Base-by-base conservation (phyloP, 2,888 invertebrate genomes). In the Belgica antarctica region DNA sequence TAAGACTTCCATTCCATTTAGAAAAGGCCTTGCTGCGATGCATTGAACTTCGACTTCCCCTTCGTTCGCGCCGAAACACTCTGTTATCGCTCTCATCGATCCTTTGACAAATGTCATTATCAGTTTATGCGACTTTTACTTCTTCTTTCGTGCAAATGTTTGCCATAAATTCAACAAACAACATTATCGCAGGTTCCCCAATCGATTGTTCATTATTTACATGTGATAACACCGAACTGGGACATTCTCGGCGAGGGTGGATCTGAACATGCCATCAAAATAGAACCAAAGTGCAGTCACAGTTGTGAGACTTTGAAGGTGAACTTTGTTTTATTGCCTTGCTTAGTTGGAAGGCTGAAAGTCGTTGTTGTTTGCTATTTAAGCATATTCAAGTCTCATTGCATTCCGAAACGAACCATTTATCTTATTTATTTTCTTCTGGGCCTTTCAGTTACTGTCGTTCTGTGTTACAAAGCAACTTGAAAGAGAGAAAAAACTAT, bases 161-260 rank as follows among this genome's bases (percentile, higher is more conserved):
- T 10, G 27, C n/a, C 59, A 59, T 59, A 59, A 59, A 59, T 27
- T 59, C 59, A n/a, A n/a, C 8, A 59, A 24, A 27, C 59, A 25
- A 59, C 5, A 25, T 59, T 59, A 59, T 59, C 59, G 4, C 59
- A 59, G 59, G 59, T 59, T 52, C n/a, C 59, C 4, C 25, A n/a
- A 59, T 59, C 59, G 59, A 59, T 59, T 59, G 27, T 59, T 59
- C 27, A 59, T 59, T 59, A 27, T 59, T 59, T 59, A 27, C 59
- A 59, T 27, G 59, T 25, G 59, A 59, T 59, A 59, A 59, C 19
- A 59, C 19, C 27, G 19, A 59, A 27, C n/a, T 12, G 31, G 10
- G 31, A 41, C n/a, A n/a, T 41, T 41, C 41, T 31, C 31, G 10
- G 10, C 31, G 31, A 31, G 41, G 12, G n/a, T n/a, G n/a, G n/a